Evolutionary conservation across 2,888 invertebrate species (phyloP), one percentile per base, ranked within the genome.

Genomic region (Lasioglossum oenotherae): DNA sequence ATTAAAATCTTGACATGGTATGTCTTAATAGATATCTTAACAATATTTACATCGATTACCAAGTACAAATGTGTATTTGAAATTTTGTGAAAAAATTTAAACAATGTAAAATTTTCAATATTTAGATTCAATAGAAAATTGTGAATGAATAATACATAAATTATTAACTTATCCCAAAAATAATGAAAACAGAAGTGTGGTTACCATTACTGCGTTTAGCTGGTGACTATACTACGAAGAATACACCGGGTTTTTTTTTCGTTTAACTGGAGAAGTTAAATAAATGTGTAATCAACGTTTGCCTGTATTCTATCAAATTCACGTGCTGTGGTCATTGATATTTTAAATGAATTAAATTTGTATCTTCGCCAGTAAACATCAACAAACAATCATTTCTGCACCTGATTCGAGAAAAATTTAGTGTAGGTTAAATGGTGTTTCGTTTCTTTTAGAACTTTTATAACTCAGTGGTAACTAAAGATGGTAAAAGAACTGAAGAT

Each of bases 191-290:
- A 88, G 74, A 73, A 79, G 57, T 78, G n/a, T 27, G 35, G 80
- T 88, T 88, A 88, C 88, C 88, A 88, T 88, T 82, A 81, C 71
- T 86, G 41, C 53, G 74, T 35, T 35, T 74, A 38, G 74, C 74
- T 49, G 49, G 49, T 74, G 74, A 49, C 74, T 74, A 49, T 74
- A 53, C 23, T 74, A 74, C 74, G 35, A 35, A 53, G 31, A 74
- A 74, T 71, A 31, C 74, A 23, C 74, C 35, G 35, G 35, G 12
- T 35, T 12, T 35, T 16, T 35, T 35, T 49, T 23, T 53, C 31
- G 35, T 49, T 53, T 38, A 23, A 49, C 49, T 49, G n/a, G 12
- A 19, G 2, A 35, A 74, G 35, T 49, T 23, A 74, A 46, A 74
- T n/a, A 31, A 49, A 23, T 14, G 16, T 23, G n/a, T 49, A 23